phyloP scores from a whole-genome alignment of 2,113 vertebrate genomes.

The Paradisaea rubra region DNA sequence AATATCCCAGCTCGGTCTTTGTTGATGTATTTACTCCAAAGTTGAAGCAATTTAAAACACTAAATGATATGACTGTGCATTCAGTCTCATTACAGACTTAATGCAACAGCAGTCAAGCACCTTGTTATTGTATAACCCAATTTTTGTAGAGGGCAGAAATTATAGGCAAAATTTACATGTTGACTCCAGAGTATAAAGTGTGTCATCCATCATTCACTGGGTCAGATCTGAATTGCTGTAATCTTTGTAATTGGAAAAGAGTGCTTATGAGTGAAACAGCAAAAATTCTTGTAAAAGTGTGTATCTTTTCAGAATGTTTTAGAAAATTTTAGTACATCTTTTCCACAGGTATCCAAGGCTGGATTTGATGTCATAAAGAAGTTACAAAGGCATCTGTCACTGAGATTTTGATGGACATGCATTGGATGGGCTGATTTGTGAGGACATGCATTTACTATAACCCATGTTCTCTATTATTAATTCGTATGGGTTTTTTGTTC shows the following conservation, averaged over 20 bases:
- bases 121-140: not conserved
- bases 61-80: not conserved
- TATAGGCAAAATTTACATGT: not conserved
- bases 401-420: not conserved
- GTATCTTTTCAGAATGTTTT: not conserved
- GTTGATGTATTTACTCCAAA: slow-evolving; percentile 19
- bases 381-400: not conserved
- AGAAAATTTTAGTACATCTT: not conserved
- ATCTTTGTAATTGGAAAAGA: not conserved
- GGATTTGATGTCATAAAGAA: not conserved
- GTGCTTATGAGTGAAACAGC: not conserved
- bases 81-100: not conserved
- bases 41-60: not conserved
- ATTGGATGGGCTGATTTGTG: not conserved
- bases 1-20: not conserved
- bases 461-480: not conserved
- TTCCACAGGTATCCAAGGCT: not conserved
- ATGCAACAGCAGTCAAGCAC: not conserved
- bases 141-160: not conserved
- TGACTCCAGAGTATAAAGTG: not conserved
- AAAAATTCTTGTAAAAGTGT: not conserved
- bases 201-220: not conserved
- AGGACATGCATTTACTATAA: not conserved
- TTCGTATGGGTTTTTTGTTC: not conserved
- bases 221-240: not conserved